Evolutionary conservation across 2,113 vertebrate genomes (phyloP).

Genomic region (Procavia capensis): DNA sequence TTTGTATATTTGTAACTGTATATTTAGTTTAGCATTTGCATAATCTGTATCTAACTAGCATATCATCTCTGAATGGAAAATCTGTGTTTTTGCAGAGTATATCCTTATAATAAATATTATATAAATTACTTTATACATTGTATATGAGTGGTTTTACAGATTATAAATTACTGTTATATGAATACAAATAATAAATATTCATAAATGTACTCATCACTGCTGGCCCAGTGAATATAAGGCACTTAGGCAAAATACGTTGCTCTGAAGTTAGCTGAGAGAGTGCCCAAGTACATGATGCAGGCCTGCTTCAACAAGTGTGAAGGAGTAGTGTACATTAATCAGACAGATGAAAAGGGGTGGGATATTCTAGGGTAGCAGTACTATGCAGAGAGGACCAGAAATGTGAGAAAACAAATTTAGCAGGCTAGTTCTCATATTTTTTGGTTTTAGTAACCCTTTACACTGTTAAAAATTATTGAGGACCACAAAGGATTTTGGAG

Average conservation of each 20-base stretch:
- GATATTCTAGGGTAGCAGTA: not conserved
- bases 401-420: constrained; percentile 28
- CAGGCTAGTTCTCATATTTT: not conserved
- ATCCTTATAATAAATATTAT: not conserved
- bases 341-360: not conserved
- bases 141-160: not conserved
- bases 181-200: not conserved
- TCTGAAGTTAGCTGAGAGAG: not conserved
- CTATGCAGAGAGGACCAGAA: not conserved
- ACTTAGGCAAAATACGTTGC: not conserved
- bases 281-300: not conserved
- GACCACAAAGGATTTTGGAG: not conserved
- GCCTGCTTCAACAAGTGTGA: not conserved
- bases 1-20: not conserved
- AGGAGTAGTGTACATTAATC: not conserved
- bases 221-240: not conserved
- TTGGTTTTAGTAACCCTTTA: not conserved
- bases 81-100: not conserved
- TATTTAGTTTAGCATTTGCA: constrained; percentile 33
- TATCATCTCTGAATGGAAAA: not conserved
- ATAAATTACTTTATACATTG: no score
- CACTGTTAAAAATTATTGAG: constrained; percentile 1
- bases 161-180: not conserved
- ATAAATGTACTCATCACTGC: not conserved
- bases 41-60: not conserved